Percentiles rank a stretch among this genome's conserved stretches.
These are phyloP conservation scores for Archocentrus centrarchus DNA, from an alignment of 2,113 vertebrate genomes.

Conservation along the genomic window DNA sequence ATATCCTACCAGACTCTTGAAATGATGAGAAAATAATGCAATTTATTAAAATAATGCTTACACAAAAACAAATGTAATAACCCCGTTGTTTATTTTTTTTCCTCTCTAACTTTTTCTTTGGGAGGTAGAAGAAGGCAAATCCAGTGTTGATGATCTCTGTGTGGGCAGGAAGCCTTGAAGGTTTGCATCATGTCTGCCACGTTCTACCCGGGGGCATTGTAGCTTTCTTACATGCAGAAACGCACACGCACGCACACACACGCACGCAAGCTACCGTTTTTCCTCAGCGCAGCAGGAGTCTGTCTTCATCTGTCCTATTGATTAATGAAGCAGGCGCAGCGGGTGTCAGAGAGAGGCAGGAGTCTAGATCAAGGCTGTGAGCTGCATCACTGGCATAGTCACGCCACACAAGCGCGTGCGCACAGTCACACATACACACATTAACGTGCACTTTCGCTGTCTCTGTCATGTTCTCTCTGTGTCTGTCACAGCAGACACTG, in stretches of 20 bases:
- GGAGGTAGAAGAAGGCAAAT: conserved; percentile 52
- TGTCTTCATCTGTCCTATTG: conserved; percentile 83
- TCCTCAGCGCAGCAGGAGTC: conserved; percentile 75
- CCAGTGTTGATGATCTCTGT: conserved; percentile 56
- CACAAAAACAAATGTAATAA: background rate
- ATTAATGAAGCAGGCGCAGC: conserved; percentile 84
- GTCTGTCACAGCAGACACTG: conserved; percentile 62
- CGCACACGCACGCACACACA: conserved; percentile 6
- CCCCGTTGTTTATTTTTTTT: background rate
- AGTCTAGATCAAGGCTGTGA: conserved; percentile 71
- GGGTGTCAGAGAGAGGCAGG: conserved; percentile 71
- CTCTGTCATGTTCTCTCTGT: conserved; percentile 55
- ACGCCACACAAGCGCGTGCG: conserved; percentile 1
- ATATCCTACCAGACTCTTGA: background rate
- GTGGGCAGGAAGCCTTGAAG: conserved; percentile 68
- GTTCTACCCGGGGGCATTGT: conserved; percentile 61
- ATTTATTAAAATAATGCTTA: background rate
- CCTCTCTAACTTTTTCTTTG: conserved; percentile 17
- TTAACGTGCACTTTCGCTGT: conserved; percentile 14
- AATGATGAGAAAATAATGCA: conserved; percentile 12
- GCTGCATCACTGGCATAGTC: conserved; percentile 53
- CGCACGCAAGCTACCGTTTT: conserved; percentile 73
- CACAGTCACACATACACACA: background rate
- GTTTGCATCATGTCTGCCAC: conserved; percentile 73
- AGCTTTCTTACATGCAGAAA: conserved; percentile 41